Evolutionary conservation across 1,140 invertebrate species (phyloP), one percentile per base, ranked within the genome.

Genomic region (Drosophila neocordata): DNA sequence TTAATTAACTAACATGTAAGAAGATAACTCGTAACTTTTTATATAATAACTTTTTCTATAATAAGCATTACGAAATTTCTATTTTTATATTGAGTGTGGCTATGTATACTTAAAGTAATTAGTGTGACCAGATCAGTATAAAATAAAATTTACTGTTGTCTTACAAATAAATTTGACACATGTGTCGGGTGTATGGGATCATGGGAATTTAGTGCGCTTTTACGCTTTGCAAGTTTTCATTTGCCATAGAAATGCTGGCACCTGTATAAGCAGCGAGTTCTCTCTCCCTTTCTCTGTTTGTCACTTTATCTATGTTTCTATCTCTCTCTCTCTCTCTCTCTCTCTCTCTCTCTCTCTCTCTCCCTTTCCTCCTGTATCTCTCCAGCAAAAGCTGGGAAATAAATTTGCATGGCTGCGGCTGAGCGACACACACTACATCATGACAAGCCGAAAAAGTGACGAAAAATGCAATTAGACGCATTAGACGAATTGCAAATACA

Each of bases 381-480:
- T 13, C 9, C n/a, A n/a, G n/a, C n/a, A n/a, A n/a, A n/a, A n/a
- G 24, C 22, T 60, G 69, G 72, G 53, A 73, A 76, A 72, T 68
- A 64, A 60, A 68, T 72, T 68, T 56, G 9, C 41, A 15, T 48
- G 15, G 41, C 7, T 72, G 69, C 44, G 57, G 64, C 38, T 37
- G 38, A 7, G 38, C 13, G 4, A 41, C 38, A 64, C 38, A 64
- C 65, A 59, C 66, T 74, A 76, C 73, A 63, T 75, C 67, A 65
- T 68, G 41, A 67, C 13, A 37, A 53, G 60, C 41, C 15, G 15
- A 48, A 48, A 48, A 48, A 48, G 41, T 48, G 75, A 18, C 53
- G 53, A 62, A 67, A 87, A 85, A 85, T 85, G 81, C 81, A 85
- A 85, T 85, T 85, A 85, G 81, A 85, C 62, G 83, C 82, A 87